These are phyloP conservation scores for Phoenoteleia sp. DNA, from an alignment of 2,888 invertebrate species.

Conservation along the genomic window DNA sequence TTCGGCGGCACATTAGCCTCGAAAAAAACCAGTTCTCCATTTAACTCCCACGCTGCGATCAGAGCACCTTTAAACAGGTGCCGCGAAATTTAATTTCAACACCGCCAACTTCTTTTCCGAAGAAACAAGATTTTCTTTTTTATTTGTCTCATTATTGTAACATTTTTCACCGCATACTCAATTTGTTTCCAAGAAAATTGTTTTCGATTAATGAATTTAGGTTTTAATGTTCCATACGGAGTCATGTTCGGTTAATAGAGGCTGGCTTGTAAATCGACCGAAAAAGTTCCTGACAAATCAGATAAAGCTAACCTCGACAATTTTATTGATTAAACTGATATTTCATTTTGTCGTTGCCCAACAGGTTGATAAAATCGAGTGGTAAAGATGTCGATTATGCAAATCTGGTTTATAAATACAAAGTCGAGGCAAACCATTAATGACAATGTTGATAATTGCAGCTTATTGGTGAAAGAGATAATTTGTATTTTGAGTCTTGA, in stretches of 20 bases:
- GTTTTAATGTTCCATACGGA: slow-evolving; percentile 46
- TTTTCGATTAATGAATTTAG: slow-evolving; percentile 55
- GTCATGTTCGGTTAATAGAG: slow-evolving; percentile 57
- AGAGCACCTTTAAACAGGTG: slow-evolving; percentile 78
- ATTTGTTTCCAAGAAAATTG: slow-evolving; percentile 57
- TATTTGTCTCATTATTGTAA: background rate
- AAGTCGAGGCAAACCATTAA: slow-evolving; percentile 55
- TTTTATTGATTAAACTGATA: slow-evolving; percentile 51
- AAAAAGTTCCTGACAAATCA: slow-evolving; percentile 40
- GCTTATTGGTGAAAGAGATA: slow-evolving; percentile 31
- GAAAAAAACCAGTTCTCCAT: slow-evolving; percentile 79
- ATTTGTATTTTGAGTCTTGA: slow-evolving; percentile 17
- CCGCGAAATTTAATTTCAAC: slow-evolving; percentile 57
- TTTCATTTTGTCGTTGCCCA: slow-evolving; percentile 54
- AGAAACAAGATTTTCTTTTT: slow-evolving; percentile 16
- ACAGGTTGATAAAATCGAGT: slow-evolving; percentile 51
- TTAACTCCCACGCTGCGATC: slow-evolving; percentile 81
- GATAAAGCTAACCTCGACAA: slow-evolving; percentile 37
- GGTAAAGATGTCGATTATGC: slow-evolving; percentile 43
- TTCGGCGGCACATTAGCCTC: slow-evolving; percentile 80
- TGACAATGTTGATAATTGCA: slow-evolving; percentile 59
- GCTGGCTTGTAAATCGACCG: slow-evolving; percentile 45
- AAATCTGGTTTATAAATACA: slow-evolving; percentile 65
- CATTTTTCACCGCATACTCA: slow-evolving; percentile 36
- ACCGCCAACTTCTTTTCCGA: slow-evolving; percentile 26